phyloP scores from a whole-genome alignment of 2,113 vertebrate species.

The Catharus minimus region DNA sequence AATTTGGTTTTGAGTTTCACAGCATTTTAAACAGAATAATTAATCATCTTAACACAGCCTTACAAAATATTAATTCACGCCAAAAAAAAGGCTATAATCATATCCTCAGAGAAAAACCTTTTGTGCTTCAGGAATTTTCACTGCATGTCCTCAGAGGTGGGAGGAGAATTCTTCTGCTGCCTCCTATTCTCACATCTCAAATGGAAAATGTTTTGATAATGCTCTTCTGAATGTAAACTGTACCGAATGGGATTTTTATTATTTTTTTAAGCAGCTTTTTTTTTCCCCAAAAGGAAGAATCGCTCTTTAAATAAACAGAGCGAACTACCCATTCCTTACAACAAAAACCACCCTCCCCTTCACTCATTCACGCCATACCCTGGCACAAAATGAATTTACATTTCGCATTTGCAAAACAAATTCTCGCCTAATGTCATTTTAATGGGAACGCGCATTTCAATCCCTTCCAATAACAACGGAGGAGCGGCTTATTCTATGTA shows the following conservation, averaged over 20 bases:
- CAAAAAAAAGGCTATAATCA: conserved; percentile 37
- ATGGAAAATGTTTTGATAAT: conserved; percentile 48
- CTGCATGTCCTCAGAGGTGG: neutral
- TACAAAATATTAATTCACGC: conserved; percentile 35
- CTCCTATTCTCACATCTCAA: conserved; percentile 29
- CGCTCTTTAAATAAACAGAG: conserved; percentile 53
- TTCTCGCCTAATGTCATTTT: conserved; percentile 43
- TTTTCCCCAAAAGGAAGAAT: conserved; percentile 43
- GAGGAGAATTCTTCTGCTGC: conserved; percentile 33
- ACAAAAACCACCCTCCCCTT: conserved; percentile 57
- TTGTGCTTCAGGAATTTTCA: conserved; percentile 56
- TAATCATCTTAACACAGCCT: conserved; percentile 32
- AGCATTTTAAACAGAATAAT: conserved; percentile 47
- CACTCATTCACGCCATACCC: conserved; percentile 51
- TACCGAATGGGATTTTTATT: conserved; percentile 35
- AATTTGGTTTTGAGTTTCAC: neutral
- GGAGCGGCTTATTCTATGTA: conserved; percentile 40
- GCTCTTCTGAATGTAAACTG: conserved; percentile 37
- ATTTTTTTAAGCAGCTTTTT: conserved; percentile 18
- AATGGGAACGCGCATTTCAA: conserved; percentile 44
- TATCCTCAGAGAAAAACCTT: conserved; percentile 40
- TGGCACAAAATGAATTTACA: conserved; percentile 61
- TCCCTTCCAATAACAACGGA: conserved; percentile 28
- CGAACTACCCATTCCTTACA: conserved; percentile 48
- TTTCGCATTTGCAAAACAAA: conserved; percentile 74